phyloP scores from a whole-genome alignment of 30 jellyfish, hydroid and myxozoan species.

The Cassiopea xamachana region DNA sequence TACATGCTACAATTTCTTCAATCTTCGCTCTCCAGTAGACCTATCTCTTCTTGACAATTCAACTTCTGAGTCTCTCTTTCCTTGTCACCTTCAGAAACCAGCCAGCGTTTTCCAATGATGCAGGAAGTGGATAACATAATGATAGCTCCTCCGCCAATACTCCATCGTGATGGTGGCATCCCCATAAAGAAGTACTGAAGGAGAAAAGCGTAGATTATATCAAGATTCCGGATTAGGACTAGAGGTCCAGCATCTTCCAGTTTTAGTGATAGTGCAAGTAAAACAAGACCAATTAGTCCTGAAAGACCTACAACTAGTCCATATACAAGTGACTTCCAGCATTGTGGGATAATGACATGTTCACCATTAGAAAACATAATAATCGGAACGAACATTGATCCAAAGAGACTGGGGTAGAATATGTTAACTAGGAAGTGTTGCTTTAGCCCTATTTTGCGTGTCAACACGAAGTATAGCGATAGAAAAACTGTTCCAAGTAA shows the following conservation, averaged over 20 bases:
- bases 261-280: conserved; percentile 69
- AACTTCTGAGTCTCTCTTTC: background rate
- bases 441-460: conserved; percentile 60
- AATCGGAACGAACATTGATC: conserved; percentile 57
- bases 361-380: conserved; percentile 57
- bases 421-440: conserved; percentile 50
- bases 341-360: conserved; percentile 54
- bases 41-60: conserved; percentile 20
- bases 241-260: conserved; percentile 88
- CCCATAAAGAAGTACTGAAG: conserved; percentile 59
- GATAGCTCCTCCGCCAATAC: conserved; percentile 66
- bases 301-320: conserved; percentile 67
- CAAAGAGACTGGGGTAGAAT: conserved; percentile 83
- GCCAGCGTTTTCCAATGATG: conserved; percentile 64
- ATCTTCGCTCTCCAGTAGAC: background rate
- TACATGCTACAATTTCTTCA: background rate
- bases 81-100: conserved; percentile 1
- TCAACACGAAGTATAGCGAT: conserved; percentile 77
- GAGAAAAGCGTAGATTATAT: conserved; percentile 81
- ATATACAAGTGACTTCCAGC: conserved; percentile 46
- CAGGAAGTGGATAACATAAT: conserved; percentile 52
- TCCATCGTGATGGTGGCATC: conserved; percentile 69
- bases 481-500: conserved; percentile 78
- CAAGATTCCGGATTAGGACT: conserved; percentile 76
- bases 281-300: conserved; percentile 52